A percentile compares a stretch with the other conserved stretches of the same genome.
Conservation (phyloP, 2,113 vertebrate species). For the Haplochromis burtoni region DNA sequence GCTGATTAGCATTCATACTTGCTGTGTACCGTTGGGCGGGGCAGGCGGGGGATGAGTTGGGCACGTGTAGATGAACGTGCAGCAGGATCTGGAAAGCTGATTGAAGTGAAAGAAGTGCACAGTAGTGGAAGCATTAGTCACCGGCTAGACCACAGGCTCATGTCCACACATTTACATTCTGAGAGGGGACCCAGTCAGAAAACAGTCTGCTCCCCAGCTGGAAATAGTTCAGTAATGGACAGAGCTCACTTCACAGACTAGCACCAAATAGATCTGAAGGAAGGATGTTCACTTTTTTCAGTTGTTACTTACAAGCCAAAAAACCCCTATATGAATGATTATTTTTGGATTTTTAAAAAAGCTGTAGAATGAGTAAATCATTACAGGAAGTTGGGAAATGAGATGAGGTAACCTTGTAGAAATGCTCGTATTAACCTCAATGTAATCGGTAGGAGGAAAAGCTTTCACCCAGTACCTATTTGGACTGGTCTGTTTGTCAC, state of each 20-base stretch:
- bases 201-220: conserved; percentile 21
- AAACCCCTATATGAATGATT: not conserved
- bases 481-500: not conserved
- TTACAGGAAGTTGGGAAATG: not conserved
- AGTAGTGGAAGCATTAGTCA: conserved; percentile 48
- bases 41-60: not conserved
- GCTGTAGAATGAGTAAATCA: not conserved
- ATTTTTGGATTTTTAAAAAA: not conserved
- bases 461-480: not conserved
- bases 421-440: not conserved
- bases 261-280: not conserved
- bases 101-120: conserved; percentile 34
- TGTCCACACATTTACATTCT: conserved; percentile 34
- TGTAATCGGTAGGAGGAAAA: not conserved
- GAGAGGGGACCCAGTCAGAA: conserved; percentile 2
- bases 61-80: conserved; percentile 52
- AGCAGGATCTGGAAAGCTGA: not conserved
- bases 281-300: not conserved
- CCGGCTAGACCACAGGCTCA: conserved; percentile 40
- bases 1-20: not conserved
- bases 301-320: not conserved
- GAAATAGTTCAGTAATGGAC: conserved; percentile 22
- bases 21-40: not conserved
- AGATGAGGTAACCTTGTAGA: not conserved
- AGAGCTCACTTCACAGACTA: not conserved